phyloP scores from a whole-genome alignment of 2,797 vertebrate species.

The Lacerta agilis region DNA sequence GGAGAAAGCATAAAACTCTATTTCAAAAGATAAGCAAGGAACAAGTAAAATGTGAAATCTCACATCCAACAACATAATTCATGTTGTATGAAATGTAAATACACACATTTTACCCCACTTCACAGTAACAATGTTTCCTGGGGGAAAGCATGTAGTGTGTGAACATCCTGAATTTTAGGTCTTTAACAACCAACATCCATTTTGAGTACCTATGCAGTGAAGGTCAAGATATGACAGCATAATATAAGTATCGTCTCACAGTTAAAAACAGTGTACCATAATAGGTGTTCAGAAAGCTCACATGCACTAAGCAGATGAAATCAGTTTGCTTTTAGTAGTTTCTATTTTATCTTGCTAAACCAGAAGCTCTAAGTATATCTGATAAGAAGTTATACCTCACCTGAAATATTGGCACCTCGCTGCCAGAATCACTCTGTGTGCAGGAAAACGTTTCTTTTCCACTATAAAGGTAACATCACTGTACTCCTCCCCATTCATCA shows the following conservation, averaged over 20 bases:
- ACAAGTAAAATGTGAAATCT: background rate
- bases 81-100: background rate
- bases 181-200: constrained; percentile 45
- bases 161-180: constrained; percentile 39
- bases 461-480: constrained; percentile 97
- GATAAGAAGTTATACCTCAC: constrained; percentile 73
- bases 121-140: background rate
- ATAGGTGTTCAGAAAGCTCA: constrained; percentile 61
- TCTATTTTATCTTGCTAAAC: constrained; percentile 53
- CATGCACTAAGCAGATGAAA: constrained; percentile 48
- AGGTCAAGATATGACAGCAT: constrained; percentile 63
- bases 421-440: constrained; percentile 95
- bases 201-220: constrained; percentile 64
- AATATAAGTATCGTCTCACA: constrained; percentile 59
- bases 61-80: background rate
- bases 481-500: constrained; percentile 94
- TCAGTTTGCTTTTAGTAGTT: constrained; percentile 60
- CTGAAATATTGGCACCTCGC: constrained; percentile 98
- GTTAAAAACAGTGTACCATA: constrained; percentile 51
- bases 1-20: background rate
- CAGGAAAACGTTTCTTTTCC: constrained; percentile 94
- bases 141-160: background rate
- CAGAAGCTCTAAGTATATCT: constrained; percentile 51
- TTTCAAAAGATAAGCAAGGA: background rate
- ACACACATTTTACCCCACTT: background rate